A percentile compares a stretch with the other conserved stretches of the same genome.
These are phyloP conservation scores for Spatulosminthurus flaviceps DNA, from an alignment of 2,888 invertebrate genomes.

Conservation along the genomic window DNA sequence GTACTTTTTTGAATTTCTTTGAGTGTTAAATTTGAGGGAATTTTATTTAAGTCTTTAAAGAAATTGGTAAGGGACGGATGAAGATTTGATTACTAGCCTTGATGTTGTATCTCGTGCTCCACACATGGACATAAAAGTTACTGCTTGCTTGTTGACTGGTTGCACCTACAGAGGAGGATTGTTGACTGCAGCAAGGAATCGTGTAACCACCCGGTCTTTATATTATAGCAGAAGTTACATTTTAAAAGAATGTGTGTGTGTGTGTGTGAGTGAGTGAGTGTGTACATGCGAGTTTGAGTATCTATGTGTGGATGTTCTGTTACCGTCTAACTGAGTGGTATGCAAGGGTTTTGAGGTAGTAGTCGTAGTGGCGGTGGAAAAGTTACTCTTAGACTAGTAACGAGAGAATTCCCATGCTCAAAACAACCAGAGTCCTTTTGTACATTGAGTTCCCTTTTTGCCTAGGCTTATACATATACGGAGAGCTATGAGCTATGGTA, in stretches of 20 bases:
- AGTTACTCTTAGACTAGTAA: neutral
- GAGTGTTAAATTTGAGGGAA: no score
- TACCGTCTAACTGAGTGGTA: neutral
- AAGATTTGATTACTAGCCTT: neutral
- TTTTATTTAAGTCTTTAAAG: no score
- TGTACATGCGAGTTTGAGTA: neutral
- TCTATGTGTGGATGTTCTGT: constrained; percentile 6
- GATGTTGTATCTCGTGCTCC: neutral
- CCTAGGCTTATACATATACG: neutral
- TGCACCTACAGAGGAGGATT: constrained; percentile 40
- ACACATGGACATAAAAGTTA: constrained; percentile 21
- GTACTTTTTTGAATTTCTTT: no score
- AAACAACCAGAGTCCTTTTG: neutral
- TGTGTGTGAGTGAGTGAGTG: constrained; percentile 24
- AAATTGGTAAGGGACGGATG: constrained; percentile 17
- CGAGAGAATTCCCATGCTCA: constrained; percentile 31
- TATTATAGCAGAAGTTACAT: constrained; percentile 26
- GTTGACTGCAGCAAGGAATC: constrained; percentile 37
- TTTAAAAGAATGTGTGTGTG: neutral
- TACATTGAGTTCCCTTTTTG: no score
- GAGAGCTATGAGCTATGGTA: neutral
- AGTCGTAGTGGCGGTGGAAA: neutral
- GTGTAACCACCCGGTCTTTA: constrained; percentile 37
- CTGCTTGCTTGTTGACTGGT: constrained; percentile 28
- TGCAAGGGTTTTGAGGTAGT: constrained; percentile 3